phyloP scores from a whole-genome alignment of 2,888 invertebrate genomes.

The Caenorhabditis imperialis region DNA sequence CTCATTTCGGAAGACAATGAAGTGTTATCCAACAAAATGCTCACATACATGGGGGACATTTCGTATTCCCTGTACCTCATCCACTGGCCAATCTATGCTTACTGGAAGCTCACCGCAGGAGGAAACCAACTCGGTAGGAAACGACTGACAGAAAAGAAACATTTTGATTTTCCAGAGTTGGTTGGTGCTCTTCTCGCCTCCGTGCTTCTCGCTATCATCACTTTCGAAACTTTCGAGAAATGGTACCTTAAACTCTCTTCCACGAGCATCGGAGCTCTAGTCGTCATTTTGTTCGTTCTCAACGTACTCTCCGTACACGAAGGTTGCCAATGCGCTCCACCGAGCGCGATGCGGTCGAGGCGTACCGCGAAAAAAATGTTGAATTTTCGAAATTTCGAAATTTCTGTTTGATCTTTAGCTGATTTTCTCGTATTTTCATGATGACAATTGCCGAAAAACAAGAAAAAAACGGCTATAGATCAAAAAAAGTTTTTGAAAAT shows the following conservation, averaged over 20 bases:
- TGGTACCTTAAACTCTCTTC: constrained; percentile 26
- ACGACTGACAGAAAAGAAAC: too few relatives aligned
- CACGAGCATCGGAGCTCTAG: constrained; percentile 1
- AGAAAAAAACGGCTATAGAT: too few relatives aligned
- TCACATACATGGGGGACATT: constrained; percentile 39
- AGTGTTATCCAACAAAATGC: constrained; percentile 12
- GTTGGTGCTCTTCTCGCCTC: constrained; percentile 1
- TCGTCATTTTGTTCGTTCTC: constrained; percentile 8
- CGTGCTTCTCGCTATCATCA: constrained; percentile 13
- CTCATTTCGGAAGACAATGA: constrained; percentile 4
- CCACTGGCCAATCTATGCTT: constrained; percentile 42
- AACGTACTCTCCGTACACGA: too few relatives aligned
- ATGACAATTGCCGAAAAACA: too few relatives aligned
- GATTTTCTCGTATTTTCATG: too few relatives aligned
- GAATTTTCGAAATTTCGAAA: too few relatives aligned
- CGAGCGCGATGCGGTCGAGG: too few relatives aligned
- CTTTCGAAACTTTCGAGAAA: constrained; percentile 24
- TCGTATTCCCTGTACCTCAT: constrained; percentile 34
- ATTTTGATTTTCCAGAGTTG: too few relatives aligned
- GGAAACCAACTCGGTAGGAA: constrained; percentile 9
- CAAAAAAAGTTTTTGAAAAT: too few relatives aligned
- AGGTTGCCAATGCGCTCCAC: too few relatives aligned
- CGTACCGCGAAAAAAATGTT: too few relatives aligned
- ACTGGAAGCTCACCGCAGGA: constrained; percentile 8
- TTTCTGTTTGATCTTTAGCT: too few relatives aligned